Percentiles rank a stretch among this genome's conserved stretches.
phyloP scores from a whole-genome alignment of 2,113 vertebrate species.

The Xyrauchen texanus region DNA sequence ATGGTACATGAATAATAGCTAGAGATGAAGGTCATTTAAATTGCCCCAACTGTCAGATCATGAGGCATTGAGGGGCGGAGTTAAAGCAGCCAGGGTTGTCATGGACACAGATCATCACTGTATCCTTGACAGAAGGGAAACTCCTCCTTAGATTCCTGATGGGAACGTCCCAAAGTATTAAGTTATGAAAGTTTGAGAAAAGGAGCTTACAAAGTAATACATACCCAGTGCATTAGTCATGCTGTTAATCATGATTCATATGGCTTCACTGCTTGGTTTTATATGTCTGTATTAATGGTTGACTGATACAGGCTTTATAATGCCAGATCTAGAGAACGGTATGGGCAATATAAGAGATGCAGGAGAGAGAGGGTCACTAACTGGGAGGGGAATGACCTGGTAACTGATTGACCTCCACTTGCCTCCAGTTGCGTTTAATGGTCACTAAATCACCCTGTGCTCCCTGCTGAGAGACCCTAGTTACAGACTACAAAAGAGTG shows the following conservation, averaged over 20 bases:
- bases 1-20: neutral
- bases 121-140: no score
- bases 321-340: no score
- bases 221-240: no score
- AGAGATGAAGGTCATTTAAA: neutral
- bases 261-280: no score
- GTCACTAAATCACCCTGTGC: constrained; percentile 16
- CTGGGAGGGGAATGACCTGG: neutral
- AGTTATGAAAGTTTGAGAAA: no score
- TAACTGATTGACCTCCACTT: constrained; percentile 29
- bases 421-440: constrained; percentile 26
- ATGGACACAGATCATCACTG: neutral
- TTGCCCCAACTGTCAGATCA: neutral
- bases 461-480: neutral
- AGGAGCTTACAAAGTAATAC: no score
- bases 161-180: no score
- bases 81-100: neutral
- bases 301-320: no score
- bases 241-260: neutral
- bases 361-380: neutral
- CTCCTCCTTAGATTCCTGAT: no score
- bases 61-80: constrained; percentile 4
- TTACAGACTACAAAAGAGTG: constrained; percentile 10
- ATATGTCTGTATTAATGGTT: no score
- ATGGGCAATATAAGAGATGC: no score